Percentiles rank a stretch among this genome's conserved stretches.
These are phyloP conservation scores for Lasiurus cinereus DNA, from an alignment of 2,113 vertebrate species.

Conservation along the genomic window DNA sequence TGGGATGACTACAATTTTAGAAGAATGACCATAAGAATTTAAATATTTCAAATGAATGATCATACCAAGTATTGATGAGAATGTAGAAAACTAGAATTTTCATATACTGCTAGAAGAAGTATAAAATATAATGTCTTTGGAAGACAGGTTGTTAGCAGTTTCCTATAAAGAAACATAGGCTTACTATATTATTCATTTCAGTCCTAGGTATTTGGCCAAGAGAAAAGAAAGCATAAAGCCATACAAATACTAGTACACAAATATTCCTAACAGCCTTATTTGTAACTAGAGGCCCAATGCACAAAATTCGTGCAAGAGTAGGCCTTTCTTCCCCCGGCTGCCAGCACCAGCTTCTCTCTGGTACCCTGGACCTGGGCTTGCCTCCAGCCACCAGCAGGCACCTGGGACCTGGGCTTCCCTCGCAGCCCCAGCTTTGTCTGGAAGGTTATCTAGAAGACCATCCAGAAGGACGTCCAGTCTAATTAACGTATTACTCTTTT, in stretches of 20 bases:
- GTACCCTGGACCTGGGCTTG: too few relatives aligned
- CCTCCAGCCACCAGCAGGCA: too few relatives aligned
- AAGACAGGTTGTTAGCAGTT: not conserved
- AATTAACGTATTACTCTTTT: too few relatives aligned
- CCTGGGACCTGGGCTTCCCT: too few relatives aligned
- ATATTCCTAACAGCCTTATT: not conserved
- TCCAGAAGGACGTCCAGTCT: too few relatives aligned
- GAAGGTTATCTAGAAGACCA: too few relatives aligned
- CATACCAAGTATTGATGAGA: not conserved
- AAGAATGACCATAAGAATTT: not conserved
- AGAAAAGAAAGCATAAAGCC: not conserved
- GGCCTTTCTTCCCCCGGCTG: too few relatives aligned
- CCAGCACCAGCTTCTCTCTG: too few relatives aligned
- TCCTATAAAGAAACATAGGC: not conserved
- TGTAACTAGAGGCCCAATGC: not conserved
- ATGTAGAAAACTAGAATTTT: not conserved
- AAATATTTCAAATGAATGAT: conserved; percentile 3
- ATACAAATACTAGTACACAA: not conserved
- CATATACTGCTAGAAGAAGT: not conserved
- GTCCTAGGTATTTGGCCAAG: not conserved
- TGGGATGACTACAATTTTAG: not conserved
- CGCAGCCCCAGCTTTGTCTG: too few relatives aligned
- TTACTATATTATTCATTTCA: not conserved
- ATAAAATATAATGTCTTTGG: not conserved
- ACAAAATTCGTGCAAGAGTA: too few relatives aligned